Base-by-base conservation (phyloP, 1,140 invertebrate species). In the Dreissena rostriformis region DNA sequence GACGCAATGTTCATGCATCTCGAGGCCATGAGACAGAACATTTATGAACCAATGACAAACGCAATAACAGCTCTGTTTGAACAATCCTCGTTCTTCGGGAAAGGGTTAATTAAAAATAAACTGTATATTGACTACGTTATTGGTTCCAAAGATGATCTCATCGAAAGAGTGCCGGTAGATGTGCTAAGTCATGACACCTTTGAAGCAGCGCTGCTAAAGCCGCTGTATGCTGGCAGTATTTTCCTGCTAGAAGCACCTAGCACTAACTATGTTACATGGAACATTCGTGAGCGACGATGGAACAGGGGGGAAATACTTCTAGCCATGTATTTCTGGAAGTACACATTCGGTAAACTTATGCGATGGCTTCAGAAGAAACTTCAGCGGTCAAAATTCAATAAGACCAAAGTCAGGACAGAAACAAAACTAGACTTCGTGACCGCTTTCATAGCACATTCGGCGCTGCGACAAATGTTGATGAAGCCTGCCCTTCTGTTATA, bases 111-210 rank as follows among this genome's bases (percentile, higher is more conserved):
- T 22, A 87, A 88, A 55, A 92, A 92, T 79, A 26, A 74, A n/a
- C 61, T 91, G n/a, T 92, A 92, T 70, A 90, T 91, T 61, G 85
- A 90, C 11, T 88, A 90, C 22, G 85, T 92, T 19, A 89, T 92
- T 52, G 90, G 91, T 24, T 82, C 52, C 0, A 79, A 85, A 39
- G 87, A 88, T 1, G 83, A 90, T 55, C 67, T 89, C 17, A 90
- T 92, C 14, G 91, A 92, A 84, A 61, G 89, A 12, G 88, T 91
- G 11, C 91, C 91, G 14, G 86, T 92, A 29, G 90, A 92, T 79
- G 91, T 92, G 14, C 84, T 92, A 2, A 92, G 91, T 83, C 91
- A 92, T 66, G 91, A 91, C 67, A 91, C 91, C 14, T 92, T 91
- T 77, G 91, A 92, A 70, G 91, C 91, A 8, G 87, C 90, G 0